A percentile compares a stretch with the other conserved stretches of the same genome.
phyloP scores from a whole-genome alignment of 2,888 invertebrate species.

The Drosophila yooni region DNA sequence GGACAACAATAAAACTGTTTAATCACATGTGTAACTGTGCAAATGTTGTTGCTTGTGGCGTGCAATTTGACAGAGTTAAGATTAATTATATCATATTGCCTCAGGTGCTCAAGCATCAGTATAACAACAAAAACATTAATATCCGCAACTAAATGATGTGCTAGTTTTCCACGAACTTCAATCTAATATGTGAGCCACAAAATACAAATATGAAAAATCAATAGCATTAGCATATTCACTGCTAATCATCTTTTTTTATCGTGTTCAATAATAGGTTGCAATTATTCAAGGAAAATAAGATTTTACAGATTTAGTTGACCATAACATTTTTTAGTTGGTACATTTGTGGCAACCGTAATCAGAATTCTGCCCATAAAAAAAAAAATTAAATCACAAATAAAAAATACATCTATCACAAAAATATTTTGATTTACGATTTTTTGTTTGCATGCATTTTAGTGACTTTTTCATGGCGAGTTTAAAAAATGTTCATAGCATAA shows the following conservation, averaged over 20 bases:
- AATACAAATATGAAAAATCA: background rate
- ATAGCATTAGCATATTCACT: background rate
- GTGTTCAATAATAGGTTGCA: background rate
- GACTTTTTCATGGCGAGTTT: background rate
- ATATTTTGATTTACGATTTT: background rate
- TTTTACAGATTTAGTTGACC: background rate
- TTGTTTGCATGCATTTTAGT: background rate
- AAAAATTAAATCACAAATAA: background rate
- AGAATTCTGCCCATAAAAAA: background rate
- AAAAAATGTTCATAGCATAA: background rate
- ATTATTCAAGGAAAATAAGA: background rate
- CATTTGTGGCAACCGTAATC: background rate
- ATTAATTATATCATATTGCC: constrained; percentile 9
- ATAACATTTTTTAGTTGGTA: background rate
- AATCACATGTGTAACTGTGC: constrained; percentile 38
- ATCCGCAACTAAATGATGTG: constrained; percentile 4
- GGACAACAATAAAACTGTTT: constrained; percentile 28
- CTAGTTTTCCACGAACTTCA: constrained; percentile 2
- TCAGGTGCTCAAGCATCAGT: constrained; percentile 9
- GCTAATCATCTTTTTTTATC: background rate
- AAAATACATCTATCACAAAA: background rate
- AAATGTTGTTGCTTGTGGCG: constrained; percentile 37
- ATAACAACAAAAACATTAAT: constrained; percentile 21
- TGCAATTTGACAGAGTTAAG: constrained; percentile 36
- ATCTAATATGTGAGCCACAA: background rate